Base-by-base conservation (phyloP, 2,888 invertebrate species). In the Nipponacmea schrenckii region DNA sequence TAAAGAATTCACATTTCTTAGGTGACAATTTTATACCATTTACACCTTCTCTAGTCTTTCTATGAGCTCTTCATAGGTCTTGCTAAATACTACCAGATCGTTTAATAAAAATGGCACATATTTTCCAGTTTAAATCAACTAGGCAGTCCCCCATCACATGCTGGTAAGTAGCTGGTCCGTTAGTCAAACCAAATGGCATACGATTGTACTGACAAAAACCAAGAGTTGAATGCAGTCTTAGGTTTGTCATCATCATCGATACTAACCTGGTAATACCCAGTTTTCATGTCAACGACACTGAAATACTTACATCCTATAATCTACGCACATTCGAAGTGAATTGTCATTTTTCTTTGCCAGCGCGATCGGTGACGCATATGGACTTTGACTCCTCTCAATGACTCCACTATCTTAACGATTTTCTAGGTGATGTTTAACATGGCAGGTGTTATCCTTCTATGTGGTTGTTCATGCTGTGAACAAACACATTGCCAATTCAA, bases 31-130 rank as follows among this genome's bases (percentile, higher is more conserved):
- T 65, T 17, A 64, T 31, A 14, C 70, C 64, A 44, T 48, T 5
- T 39, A 31, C n/a, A 68, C 68, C 20, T 63, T n/a, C 39, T 44
- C 15, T 14, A 71, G 56, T 39, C 67, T 46, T 3, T 27, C 48
- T 20, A 64, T 24, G 26, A 39, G 62, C 48, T 71, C 45, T 31
- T 48, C 68, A 1, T 62, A 63, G 24, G 62, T 62, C 48, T 15
- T n/a, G 17, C 44, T 20, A 31, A 67, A 68, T 7, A 71, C 46
- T n/a, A 71, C 64, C 14, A 71, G 24, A 31, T 71, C 71, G 62
- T 71, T 68, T 0, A 71, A 26, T 27, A 68, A 71, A 39, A 67
- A 71, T 64, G 7, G 31, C 12, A 17, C 64, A 64, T 17, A 48
- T 64, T 10, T 64, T 50, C 17, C 46, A 48, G 14, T n/a, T 15